These are phyloP conservation scores for Sicus ferrugineus DNA, from an alignment of 2,888 invertebrate genomes.

Conservation along the genomic window DNA sequence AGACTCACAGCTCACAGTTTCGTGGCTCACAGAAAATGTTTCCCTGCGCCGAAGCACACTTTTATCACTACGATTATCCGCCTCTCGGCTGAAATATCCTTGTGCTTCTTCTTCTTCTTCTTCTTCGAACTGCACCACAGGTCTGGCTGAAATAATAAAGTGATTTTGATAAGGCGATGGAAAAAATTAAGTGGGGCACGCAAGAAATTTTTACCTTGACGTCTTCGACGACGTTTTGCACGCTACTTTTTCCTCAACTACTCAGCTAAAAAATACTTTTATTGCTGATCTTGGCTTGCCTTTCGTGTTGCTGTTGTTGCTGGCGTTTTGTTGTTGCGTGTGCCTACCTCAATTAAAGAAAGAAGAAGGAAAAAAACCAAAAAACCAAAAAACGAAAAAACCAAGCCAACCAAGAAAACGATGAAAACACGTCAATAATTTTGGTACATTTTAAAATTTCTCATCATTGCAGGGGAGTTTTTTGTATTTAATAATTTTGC, in stretches of 20 bases:
- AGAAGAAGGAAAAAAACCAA: neutral
- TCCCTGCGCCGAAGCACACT: constrained; percentile 29
- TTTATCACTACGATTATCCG: neutral
- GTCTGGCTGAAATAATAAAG: neutral
- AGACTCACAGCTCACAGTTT: too few relatives aligned
- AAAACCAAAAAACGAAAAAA: too few relatives aligned
- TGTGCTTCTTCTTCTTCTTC: neutral
- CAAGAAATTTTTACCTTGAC: constrained; percentile 26
- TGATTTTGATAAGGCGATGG: constrained; percentile 4
- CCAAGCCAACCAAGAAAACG: too few relatives aligned
- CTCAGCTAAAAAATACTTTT: neutral
- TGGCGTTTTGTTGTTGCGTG: neutral
- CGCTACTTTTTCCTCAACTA: constrained; percentile 1
- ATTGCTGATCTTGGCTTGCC: too few relatives aligned
- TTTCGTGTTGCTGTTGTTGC: constrained; percentile 2
- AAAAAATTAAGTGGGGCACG: constrained; percentile 16
- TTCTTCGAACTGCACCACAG: neutral
- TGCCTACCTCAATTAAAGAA: constrained; percentile 28
- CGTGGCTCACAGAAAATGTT: too few relatives aligned
- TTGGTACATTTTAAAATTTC: too few relatives aligned
- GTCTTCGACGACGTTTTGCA: constrained; percentile 7
- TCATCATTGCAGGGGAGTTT: too few relatives aligned
- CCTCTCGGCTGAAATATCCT: too few relatives aligned
- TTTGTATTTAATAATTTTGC: neutral
- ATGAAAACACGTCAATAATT: too few relatives aligned